Percentiles rank a stretch among this genome's conserved stretches.
These are phyloP conservation scores for Melikaiella ostensackeni DNA, from an alignment of 2,888 invertebrate species.

Conservation along the genomic window DNA sequence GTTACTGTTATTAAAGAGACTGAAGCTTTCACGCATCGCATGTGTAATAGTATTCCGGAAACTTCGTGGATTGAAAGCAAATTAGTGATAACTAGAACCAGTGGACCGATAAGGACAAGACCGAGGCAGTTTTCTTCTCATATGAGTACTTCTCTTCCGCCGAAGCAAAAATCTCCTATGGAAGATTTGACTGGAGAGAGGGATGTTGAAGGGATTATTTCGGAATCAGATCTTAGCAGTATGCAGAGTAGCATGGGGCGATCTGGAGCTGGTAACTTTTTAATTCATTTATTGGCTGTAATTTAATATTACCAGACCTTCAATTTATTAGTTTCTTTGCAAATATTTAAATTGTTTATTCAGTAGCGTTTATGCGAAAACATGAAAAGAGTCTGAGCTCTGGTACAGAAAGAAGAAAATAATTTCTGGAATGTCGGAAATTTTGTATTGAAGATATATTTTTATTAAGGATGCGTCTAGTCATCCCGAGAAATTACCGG, in stretches of 20 bases:
- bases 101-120: slow-evolving; percentile 76
- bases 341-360: no score
- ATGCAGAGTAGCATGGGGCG: slow-evolving; percentile 79
- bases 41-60: slow-evolving; percentile 85
- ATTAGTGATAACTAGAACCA: slow-evolving; percentile 82
- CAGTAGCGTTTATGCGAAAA: no score
- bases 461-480: no score
- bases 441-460: no score
- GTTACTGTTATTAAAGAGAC: slow-evolving; percentile 60
- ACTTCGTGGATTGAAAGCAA: slow-evolving; percentile 83
- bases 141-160: slow-evolving; percentile 72
- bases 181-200: slow-evolving; percentile 67
- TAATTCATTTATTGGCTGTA: neutral
- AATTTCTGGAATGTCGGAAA: neutral
- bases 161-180: slow-evolving; percentile 71
- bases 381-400: no score
- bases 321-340: no score
- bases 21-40: slow-evolving; percentile 78
- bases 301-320: neutral
- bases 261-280: slow-evolving; percentile 74
- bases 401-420: neutral
- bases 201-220: slow-evolving; percentile 72
- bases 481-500: no score
- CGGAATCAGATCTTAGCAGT: slow-evolving; percentile 78
- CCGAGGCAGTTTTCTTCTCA: slow-evolving; percentile 66